A percentile compares a stretch with the other conserved stretches of the same genome.
phyloP scores from a whole-genome alignment of 2,797 vertebrate species.

The Euthynnus affinis region DNA sequence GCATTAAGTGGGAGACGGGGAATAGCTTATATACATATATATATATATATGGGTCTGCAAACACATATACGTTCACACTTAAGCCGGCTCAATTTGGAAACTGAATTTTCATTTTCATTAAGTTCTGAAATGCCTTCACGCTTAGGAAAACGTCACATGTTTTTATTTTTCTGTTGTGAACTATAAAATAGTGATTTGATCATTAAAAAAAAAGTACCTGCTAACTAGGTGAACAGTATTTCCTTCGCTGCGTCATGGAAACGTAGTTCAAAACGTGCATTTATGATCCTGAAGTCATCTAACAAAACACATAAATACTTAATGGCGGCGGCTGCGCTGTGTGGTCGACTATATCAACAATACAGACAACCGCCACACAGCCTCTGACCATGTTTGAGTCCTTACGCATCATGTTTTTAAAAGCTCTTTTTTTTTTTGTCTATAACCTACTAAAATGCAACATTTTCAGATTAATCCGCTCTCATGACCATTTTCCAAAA shows the following conservation, averaged over 20 bases:
- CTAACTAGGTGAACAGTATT: background rate
- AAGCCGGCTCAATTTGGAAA: background rate
- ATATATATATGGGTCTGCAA: conserved; percentile 6
- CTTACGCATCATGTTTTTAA: background rate
- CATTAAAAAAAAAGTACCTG: background rate
- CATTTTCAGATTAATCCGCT: no score
- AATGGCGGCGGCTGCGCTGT: background rate
- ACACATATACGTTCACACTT: background rate
- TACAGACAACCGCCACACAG: no score
- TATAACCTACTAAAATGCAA: background rate
- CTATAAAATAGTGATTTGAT: background rate
- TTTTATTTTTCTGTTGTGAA: background rate
- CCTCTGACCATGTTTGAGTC: background rate
- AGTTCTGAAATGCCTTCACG: background rate
- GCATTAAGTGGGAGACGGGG: conserved; percentile 22
- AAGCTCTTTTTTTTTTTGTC: background rate
- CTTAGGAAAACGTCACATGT: background rate
- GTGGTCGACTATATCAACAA: no score
- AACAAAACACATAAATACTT: background rate
- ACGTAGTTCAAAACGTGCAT: background rate
- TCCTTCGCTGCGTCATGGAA: background rate
- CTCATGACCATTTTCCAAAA: no score
- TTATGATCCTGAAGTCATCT: background rate
- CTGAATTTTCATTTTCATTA: background rate
- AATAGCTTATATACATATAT: conserved; percentile 1